Conservation (phyloP, 2,113 vertebrate species). For the Daboia siamensis region DNA sequence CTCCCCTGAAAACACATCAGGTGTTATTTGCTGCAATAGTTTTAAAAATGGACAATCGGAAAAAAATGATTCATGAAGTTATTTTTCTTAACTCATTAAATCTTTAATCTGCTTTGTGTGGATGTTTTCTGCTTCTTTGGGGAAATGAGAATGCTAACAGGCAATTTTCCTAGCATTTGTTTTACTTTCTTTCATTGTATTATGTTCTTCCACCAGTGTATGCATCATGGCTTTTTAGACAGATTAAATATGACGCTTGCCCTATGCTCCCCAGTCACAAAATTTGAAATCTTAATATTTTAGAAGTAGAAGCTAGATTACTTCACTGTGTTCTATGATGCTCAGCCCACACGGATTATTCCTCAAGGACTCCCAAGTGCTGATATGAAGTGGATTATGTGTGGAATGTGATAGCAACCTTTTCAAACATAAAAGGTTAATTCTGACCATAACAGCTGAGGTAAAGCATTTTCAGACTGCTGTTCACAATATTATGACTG, state of each 20-base stretch:
- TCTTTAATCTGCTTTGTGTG: not conserved
- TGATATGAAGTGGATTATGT: not conserved
- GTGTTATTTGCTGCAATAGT: not conserved
- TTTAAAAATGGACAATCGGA: not conserved
- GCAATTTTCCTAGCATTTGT: not conserved
- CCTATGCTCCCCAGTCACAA: not conserved
- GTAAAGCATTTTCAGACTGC: not conserved
- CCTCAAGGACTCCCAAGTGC: not conserved
- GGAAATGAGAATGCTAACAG: not conserved
- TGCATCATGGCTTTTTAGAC: not conserved
- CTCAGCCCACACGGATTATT: not conserved
- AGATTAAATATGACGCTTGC: not conserved
- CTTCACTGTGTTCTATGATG: not conserved
- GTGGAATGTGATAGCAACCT: not conserved
- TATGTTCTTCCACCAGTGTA: not conserved
- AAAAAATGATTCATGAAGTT: not conserved
- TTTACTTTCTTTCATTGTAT: not conserved
- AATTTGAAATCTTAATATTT: not conserved
- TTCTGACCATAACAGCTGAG: not conserved
- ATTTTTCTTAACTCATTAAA: not conserved
- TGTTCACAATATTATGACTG: not conserved
- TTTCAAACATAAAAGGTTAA: not conserved
- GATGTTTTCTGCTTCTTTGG: not conserved
- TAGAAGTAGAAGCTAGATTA: not conserved
- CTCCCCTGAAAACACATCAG: not conserved